phyloP scores from a whole-genome alignment of 2,113 vertebrate genomes.

The Eclectus roratus region DNA sequence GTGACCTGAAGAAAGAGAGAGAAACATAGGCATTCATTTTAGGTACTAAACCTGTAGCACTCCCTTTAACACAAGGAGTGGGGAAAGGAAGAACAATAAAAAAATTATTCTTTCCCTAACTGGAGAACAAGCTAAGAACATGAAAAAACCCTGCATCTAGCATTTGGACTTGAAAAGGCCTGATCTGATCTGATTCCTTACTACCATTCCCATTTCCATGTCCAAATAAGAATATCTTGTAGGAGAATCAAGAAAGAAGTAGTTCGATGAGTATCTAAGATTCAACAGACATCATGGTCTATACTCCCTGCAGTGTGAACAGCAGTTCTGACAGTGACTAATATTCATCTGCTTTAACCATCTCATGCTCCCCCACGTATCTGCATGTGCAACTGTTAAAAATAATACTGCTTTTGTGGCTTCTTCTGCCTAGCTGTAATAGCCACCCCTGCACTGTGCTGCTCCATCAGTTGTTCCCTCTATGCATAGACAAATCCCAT shows the following conservation, averaged over 20 bases:
- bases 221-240: not conserved
- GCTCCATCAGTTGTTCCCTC: not conserved
- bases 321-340: not conserved
- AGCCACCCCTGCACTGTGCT: not conserved
- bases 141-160: not conserved
- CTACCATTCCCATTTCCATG: not conserved
- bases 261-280: not conserved
- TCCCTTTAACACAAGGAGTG: accelerated
- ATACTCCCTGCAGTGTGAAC: not conserved
- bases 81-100: not conserved
- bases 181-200: not conserved
- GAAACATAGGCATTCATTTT: not conserved
- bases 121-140: not conserved
- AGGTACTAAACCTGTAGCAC: not conserved
- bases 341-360: not conserved
- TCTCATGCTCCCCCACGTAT: not conserved
- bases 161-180: not conserved
- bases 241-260: not conserved
- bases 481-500: not conserved
- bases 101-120: not conserved
- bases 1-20: conserved; percentile 80
- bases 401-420: not conserved
- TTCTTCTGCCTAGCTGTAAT: not conserved
- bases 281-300: not conserved
- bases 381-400: not conserved